Evolutionary conservation across 2,797 vertebrate species (phyloP).

Genomic region (Emys orbicularis): DNA sequence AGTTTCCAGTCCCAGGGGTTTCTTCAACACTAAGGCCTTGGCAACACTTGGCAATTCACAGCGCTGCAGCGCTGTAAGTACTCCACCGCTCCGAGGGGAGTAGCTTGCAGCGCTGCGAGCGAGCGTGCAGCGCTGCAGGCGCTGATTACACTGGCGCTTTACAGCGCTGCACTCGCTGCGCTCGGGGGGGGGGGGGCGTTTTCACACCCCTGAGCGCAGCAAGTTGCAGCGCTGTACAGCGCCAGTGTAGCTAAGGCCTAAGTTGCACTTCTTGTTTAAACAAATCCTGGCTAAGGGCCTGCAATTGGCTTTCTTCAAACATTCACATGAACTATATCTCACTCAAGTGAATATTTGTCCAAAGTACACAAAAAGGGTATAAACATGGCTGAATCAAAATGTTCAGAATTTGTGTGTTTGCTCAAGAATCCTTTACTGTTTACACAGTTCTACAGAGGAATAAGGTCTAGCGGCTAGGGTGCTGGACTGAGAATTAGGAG

Average conservation of each 20-base stretch:
- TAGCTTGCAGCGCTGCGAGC: no score
- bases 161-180: no score
- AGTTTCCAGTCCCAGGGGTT: neutral
- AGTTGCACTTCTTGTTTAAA: neutral
- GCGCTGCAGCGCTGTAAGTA: no score
- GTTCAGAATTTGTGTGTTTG: neutral
- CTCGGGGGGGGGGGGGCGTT: no score
- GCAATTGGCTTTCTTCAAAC: neutral
- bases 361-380: neutral
- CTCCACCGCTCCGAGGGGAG: no score
- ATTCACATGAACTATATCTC: neutral
- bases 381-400: neutral
- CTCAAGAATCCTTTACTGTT: neutral
- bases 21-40: neutral
- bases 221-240: no score
- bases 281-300: neutral
- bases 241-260: no score
- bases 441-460: fast-evolving
- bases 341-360: neutral
- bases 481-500: neutral
- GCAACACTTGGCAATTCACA: no score
- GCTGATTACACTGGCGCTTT: no score
- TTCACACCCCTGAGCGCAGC: no score
- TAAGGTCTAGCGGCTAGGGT: neutral
- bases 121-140: no score